Conservation (phyloP, 2,888 invertebrate species). For the Dermolepida albohirtum region DNA sequence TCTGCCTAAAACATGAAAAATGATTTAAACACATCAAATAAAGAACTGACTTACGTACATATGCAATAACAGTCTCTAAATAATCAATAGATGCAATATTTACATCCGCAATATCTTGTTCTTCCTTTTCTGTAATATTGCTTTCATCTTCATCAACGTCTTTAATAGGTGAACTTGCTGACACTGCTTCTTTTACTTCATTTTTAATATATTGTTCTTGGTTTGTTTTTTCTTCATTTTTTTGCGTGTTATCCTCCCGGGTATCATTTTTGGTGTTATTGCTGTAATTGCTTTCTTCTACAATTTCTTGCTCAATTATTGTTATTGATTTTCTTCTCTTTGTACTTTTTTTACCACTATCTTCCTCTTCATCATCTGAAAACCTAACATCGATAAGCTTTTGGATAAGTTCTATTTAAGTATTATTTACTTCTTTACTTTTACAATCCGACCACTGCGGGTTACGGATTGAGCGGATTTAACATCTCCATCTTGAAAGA, state of each 20-base stretch:
- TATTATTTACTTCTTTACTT: conserved; percentile 70
- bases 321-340: conserved; percentile 54
- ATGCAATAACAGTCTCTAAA: conserved; percentile 48
- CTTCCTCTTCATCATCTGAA: conserved; percentile 68
- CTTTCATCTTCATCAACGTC: conserved; percentile 31
- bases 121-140: conserved; percentile 58
- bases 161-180: conserved; percentile 6
- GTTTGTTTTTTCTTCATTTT: conserved; percentile 9
- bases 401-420: conserved; percentile 6
- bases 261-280: conserved; percentile 5
- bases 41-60: conserved; percentile 45
- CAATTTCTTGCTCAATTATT: conserved; percentile 51
- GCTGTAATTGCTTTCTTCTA: conserved; percentile 28
- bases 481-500: conserved; percentile 59
- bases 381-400: conserved; percentile 58
- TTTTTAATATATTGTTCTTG: not conserved
- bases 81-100: conserved; percentile 48
- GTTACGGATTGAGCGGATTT: conserved; percentile 62
- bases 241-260: conserved; percentile 18
- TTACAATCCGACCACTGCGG: conserved; percentile 80
- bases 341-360: conserved; percentile 63
- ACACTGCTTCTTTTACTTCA: conserved; percentile 14
- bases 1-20: conserved; percentile 55
- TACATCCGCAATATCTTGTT: conserved; percentile 52
- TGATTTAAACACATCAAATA: conserved; percentile 24